Evolutionary conservation across 2,797 vertebrate genomes (phyloP).

Genomic region (Heliangelus exortis): DNA sequence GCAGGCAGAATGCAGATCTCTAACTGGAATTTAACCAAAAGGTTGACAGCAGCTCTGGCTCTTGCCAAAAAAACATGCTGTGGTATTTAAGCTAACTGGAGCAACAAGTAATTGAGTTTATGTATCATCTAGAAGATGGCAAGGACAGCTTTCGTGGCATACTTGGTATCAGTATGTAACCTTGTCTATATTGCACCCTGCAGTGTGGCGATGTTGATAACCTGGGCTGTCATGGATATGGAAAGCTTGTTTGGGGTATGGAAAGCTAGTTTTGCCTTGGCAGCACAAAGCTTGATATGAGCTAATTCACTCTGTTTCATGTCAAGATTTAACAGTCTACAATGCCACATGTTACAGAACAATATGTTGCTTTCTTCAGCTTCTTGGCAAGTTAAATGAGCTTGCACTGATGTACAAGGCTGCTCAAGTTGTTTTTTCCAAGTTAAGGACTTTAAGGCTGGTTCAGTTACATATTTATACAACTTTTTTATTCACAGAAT

Average conservation of each 20-base stretch:
- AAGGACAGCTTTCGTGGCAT: not conserved
- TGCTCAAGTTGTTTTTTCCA: not conserved
- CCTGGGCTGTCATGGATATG: not conserved
- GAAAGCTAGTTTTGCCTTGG: slow-evolving; percentile 37
- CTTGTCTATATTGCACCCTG: not conserved
- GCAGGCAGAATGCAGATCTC: slow-evolving; percentile 32
- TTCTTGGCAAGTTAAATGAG: slow-evolving; percentile 45
- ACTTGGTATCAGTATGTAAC: not conserved
- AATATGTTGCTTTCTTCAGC: slow-evolving; percentile 46
- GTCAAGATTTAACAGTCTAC: slow-evolving; percentile 42
- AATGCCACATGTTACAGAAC: slow-evolving; percentile 40
- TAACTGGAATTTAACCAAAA: slow-evolving; percentile 45
- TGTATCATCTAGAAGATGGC: not conserved
- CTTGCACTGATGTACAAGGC: not conserved
- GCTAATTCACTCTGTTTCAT: slow-evolving; percentile 38
- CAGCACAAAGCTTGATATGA: slow-evolving; percentile 2
- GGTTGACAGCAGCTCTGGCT: slow-evolving; percentile 19
- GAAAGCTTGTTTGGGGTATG: not conserved
- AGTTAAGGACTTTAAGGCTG: slow-evolving; percentile 9
- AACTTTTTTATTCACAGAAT: not conserved
- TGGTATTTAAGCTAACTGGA: not conserved
- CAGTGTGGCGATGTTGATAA: not conserved
- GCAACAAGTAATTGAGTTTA: not conserved
- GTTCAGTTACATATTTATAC: not conserved
- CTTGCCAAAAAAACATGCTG: not conserved